Evolutionary conservation across 2,888 invertebrate species (phyloP), one percentile per base, ranked within the genome.

Genomic region (Mamestra brassicae): DNA sequence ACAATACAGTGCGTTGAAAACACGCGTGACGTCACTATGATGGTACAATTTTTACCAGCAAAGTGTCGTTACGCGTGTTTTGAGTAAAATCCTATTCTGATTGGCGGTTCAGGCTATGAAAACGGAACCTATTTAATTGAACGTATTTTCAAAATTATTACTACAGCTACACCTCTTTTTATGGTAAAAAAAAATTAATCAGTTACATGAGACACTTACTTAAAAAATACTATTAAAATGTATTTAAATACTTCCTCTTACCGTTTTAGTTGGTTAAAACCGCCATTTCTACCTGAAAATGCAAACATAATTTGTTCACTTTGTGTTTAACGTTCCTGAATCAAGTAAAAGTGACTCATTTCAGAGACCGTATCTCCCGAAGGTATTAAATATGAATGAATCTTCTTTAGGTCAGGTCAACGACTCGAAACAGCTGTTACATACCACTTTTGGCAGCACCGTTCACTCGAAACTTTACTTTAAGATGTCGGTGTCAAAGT

Each of bases 351-450:
- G 72, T 85, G 63, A 73, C 70, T 83, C 71, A 71, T 76, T 85
- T 52, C 52, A 61, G 70, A 83, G 74, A 83, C 58, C 74, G 47
- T 76, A 74, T 85, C 76, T 74, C 77, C 62, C 61, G 10, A 73
- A 73, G 61, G 71, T 78, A 84, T 78, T 86, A 81, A 81, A 81
- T 84, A 87, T 88, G 87, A 85, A 89, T 85, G 84, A 88, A 85
- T 84, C 83, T 83, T 81, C 80, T 81, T 76, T 80, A 82, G 84
- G 85, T 85, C 82, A 85, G 85, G 85, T 84, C 85, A 81, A 85
- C 80, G 82, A 74, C 78, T 81, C 34, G 5, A n/a, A 72, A 81
- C 78, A 86, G 76, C 78, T 81, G 84, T 77, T 76, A 63, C 74
- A 72, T 36, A 58, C 63, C 42, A 74, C 74, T 80, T 84, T 83